Conservation (phyloP, 2,113 vertebrate species). For the Cisticola juncidis region DNA sequence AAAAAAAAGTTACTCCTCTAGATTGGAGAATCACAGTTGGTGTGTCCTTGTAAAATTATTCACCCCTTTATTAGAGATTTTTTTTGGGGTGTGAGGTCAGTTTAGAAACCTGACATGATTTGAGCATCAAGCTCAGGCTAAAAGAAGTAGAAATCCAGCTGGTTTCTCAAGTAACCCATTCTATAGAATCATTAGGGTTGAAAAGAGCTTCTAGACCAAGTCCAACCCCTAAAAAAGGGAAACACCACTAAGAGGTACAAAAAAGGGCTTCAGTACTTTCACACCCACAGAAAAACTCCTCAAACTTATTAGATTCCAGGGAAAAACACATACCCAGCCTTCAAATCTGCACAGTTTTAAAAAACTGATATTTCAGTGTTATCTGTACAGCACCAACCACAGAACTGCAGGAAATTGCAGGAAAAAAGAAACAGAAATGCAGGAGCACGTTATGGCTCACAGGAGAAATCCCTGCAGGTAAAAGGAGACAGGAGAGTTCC, state of each 20-base stretch:
- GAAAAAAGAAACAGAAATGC: no score
- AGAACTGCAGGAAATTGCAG: no score
- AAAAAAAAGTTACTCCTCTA: neutral
- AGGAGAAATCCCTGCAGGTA: neutral
- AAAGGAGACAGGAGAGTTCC: neutral
- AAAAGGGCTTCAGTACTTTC: neutral
- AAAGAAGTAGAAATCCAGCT: neutral
- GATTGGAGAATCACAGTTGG: neutral
- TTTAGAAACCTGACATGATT: neutral
- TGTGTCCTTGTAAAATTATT: neutral
- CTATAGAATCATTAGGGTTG: neutral
- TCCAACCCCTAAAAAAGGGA: neutral
- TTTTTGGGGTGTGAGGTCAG: neutral
- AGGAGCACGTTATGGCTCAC: neutral
- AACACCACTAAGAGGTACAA: neutral
- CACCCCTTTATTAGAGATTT: neutral
- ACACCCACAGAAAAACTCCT: neutral
- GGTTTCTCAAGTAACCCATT: neutral
- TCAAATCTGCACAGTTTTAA: neutral
- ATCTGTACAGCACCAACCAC: neutral
- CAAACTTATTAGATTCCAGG: rapidly evolving
- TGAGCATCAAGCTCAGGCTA: neutral
- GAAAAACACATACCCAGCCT: neutral
- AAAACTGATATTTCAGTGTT: neutral
- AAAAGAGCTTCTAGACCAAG: neutral